These are phyloP conservation scores for Troilus luridus DNA, from an alignment of 2,888 invertebrate genomes.

Conservation along the genomic window DNA sequence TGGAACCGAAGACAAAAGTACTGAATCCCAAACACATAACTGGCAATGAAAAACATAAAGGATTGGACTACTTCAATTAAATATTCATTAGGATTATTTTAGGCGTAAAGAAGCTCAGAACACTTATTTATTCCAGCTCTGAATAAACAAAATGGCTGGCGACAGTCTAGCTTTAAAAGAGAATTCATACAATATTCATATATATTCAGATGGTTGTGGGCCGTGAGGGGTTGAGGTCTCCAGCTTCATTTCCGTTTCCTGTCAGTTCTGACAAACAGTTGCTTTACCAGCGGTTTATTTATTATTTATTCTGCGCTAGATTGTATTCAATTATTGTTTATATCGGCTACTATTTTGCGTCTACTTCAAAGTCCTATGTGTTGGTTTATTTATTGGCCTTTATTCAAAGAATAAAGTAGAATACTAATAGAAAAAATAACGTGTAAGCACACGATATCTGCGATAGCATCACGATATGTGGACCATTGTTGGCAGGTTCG, in stretches of 20 bases:
- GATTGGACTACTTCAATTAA: background rate
- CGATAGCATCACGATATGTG: too few species aligned
- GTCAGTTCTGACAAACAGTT: background rate
- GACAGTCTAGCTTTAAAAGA: background rate
- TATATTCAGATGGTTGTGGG: constrained; percentile 1
- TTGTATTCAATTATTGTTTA: background rate
- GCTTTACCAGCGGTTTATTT: background rate
- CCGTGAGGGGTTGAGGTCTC: background rate
- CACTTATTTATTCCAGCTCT: background rate
- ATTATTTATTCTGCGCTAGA: background rate
- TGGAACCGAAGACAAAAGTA: too few species aligned
- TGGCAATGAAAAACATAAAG: background rate
- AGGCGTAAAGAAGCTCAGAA: background rate
- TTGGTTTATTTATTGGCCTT: too few species aligned
- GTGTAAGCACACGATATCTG: too few species aligned
- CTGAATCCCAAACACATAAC: too few species aligned
- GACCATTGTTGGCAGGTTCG: too few species aligned
- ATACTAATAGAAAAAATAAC: too few species aligned
- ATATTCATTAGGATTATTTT: background rate
- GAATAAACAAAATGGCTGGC: background rate
- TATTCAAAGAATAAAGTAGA: too few species aligned
- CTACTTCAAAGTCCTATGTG: too few species aligned
- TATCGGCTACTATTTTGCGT: background rate
- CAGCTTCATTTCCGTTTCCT: constrained; percentile 24
- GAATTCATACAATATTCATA: constrained; percentile 29